Percentiles rank a stretch among this genome's conserved stretches.
phyloP scores from a whole-genome alignment of 2,113 vertebrate species.

The Nerophis ophidion region DNA sequence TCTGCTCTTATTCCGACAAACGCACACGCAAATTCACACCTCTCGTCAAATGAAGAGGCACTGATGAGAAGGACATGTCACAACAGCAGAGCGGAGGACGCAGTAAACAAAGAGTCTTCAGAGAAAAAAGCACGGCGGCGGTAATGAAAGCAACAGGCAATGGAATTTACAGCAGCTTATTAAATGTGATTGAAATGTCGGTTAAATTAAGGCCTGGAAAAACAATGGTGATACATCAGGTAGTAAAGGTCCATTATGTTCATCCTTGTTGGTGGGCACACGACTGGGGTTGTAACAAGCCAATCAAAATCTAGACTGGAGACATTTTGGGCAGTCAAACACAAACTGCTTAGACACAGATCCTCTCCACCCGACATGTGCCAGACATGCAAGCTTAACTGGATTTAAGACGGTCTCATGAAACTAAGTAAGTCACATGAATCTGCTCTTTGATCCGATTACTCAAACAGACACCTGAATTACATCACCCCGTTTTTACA shows the following conservation, averaged over 20 bases:
- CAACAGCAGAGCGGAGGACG: neutral
- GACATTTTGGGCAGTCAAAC: neutral
- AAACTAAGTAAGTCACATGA: neutral
- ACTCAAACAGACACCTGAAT: constrained; percentile 3
- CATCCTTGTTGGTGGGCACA: too few relatives aligned
- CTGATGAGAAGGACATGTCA: constrained; percentile 4
- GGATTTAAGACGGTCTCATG: constrained; percentile 7
- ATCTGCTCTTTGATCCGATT: constrained; percentile 6
- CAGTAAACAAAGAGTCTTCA: constrained; percentile 9
- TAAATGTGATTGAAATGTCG: constrained; percentile 42
- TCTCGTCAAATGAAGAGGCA: neutral
- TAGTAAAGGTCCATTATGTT: too few relatives aligned
- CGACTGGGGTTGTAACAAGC: too few relatives aligned
- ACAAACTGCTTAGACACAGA: neutral
- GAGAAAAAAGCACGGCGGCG: constrained; percentile 8
- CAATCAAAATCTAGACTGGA: too few relatives aligned
- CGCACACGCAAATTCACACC: neutral
- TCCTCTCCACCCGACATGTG: neutral
- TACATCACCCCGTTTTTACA: constrained; percentile 9
- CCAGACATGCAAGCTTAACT: constrained; percentile 3
- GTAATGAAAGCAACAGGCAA: constrained; percentile 17
- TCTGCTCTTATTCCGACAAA: too few relatives aligned
- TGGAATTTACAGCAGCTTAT: constrained; percentile 34
- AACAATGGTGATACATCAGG: neutral
- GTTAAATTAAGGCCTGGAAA: constrained; percentile 41